Evolutionary conservation across 1,140 invertebrate species (phyloP), one percentile per base, ranked within the genome.

Genomic region (Zaprionus tsacasi): DNA sequence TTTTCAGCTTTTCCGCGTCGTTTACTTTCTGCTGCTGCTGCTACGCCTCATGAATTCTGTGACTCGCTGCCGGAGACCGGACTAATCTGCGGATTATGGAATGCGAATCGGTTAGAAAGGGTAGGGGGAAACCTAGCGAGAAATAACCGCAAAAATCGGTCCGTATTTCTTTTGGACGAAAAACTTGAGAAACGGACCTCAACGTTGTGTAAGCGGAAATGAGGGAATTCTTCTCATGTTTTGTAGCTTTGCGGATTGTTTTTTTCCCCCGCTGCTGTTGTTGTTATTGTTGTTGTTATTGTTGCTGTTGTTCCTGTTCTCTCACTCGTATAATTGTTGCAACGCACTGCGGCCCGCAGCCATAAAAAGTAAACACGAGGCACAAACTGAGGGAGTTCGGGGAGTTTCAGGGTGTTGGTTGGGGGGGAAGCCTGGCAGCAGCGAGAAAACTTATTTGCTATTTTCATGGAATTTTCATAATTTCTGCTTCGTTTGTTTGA

Each of bases 391-490:
- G 61, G 55, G 40, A 52, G 57, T 43, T 56, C 55, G 15, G 64
- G 60, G 59, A 45, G 27, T 30, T 17, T 6, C 6, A 17, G 43
- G 60, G 48, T 17, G 21, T 4, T 40, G 50, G n/a, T n/a, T n/a
- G n/a, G n/a, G 35, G 21, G 33, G 52, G 35, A 25, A 17, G 15
- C 11, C 30, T 15, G 48, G 27, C 10, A 35, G 25, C 70, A 69
- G 54, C 72, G 48, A 81, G 82, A 81, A 88, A 88, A 88, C 76
- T 83, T 87, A 88, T 87, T 88, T 88, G 82, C 82, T 82, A 87
- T 88, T 88, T 87, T 87, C 82, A 87, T 76, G 83, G 83, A 87
- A 87, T 80, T 87, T 87, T 86, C 83, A 87, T 87, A 82, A 88
- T 87, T 85, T 85, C 78, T 75, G 78, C 81, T 81, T 81, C 65